Base-by-base conservation (phyloP, 2,888 invertebrate genomes). In the Conops quadrifasciatus region DNA sequence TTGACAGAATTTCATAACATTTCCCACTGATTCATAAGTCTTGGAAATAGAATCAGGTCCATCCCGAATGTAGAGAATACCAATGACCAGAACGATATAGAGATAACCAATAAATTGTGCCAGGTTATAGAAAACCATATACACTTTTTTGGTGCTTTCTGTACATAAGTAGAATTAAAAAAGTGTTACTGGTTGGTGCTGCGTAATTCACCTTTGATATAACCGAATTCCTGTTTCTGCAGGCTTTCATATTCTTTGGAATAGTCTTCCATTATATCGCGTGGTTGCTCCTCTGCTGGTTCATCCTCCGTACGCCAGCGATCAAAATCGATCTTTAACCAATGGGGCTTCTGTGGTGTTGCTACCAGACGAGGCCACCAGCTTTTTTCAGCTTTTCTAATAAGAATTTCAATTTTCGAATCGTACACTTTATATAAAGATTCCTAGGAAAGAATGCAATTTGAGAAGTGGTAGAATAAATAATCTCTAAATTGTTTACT, bases 261-360 rank as follows among this genome's bases (percentile, higher is more conserved):
- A 83, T 93, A 94, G 84, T 95, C 94, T 59, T 76, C 74, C 86
- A 91, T 89, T 15, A 94, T 87, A 83, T 94, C 91, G 56, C 92
- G 88, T 19, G 87, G 89, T 78, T 89, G 91, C 58, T 92, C 91
- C 13, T 91, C 90, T 58, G 81, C 74, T 16, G 88, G 88, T 72
- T 90, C 88, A 53, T 90, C 91, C 76, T 94, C 94, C 3, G 92
- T 90, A 79, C 91, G 91, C 93, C 96, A 96, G 70, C 93, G 90
- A 84, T 97, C 96, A 87, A 96, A 96, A 87, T 97, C 96, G 77
- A 96, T 91, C 90, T 95, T 96, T 4, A 97, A 86, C 97, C 96
- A 97, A 0, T 92, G 92, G 0, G 95, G 94, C 84, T 96, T 97
- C 78, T 93, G 91, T 1, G 92, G 92, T 74, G 92, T 91, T 13